phyloP scores from a whole-genome alignment of 1,140 invertebrate genomes.

The Carcinoscorpius rotundicauda region DNA sequence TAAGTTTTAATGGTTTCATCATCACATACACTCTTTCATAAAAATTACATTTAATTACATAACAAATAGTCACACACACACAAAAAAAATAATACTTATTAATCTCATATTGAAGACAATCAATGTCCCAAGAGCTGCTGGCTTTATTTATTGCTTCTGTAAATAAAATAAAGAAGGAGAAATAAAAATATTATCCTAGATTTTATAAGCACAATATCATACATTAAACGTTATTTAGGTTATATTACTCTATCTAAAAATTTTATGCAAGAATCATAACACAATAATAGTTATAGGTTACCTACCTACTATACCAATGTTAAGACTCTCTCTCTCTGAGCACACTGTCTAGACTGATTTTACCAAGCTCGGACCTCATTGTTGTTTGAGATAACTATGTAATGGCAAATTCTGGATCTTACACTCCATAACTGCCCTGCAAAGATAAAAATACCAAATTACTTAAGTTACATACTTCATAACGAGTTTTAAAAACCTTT shows the following conservation, averaged over 20 bases:
- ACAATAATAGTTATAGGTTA: slow-evolving; percentile 9
- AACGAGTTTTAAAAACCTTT: too few species aligned
- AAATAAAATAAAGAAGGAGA: slow-evolving; percentile 9
- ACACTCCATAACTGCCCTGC: slow-evolving; percentile 90
- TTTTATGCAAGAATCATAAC: neutral
- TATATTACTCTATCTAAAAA: neutral
- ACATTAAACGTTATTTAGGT: neutral
- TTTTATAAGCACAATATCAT: neutral
- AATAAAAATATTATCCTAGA: slow-evolving; percentile 7
- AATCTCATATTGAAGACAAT: slow-evolving; percentile 97
- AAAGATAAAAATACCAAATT: slow-evolving; percentile 11
- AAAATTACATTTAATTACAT: too few species aligned
- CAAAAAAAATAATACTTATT: slow-evolving; percentile 42
- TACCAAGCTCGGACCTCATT: slow-evolving; percentile 96
- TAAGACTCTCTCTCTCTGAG: slow-evolving; percentile 91
- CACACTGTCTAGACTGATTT: slow-evolving; percentile 94
- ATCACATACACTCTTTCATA: too few species aligned
- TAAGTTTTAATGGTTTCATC: too few species aligned
- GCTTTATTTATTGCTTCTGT: slow-evolving; percentile 92
- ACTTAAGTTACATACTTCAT: too few species aligned
- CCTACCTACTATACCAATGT: slow-evolving; percentile 76
- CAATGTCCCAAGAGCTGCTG: slow-evolving; percentile 92
- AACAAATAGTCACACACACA: too few species aligned
- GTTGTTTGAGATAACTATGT: slow-evolving; percentile 98
- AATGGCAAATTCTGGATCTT: slow-evolving; percentile 98